These are phyloP conservation scores for Glomeris maerens DNA, from an alignment of 1,140 invertebrate species.

Conservation along the genomic window DNA sequence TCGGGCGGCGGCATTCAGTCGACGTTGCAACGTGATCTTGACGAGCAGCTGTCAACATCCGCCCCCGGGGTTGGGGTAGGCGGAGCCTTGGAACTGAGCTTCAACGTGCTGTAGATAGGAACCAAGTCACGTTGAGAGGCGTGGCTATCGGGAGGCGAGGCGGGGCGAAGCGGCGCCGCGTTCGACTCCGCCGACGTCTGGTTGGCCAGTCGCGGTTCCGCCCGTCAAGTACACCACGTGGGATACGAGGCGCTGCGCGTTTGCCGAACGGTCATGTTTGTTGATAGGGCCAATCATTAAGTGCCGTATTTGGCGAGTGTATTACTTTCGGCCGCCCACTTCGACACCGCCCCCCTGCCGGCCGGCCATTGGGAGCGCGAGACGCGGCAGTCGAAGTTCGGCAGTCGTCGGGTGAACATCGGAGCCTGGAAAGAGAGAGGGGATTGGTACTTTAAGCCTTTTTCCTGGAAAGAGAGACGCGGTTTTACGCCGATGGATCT, in stretches of 20 bases:
- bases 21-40: background rate
- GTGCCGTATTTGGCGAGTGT: conserved; percentile 24
- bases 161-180: background rate
- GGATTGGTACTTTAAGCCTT: too few relatives aligned
- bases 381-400: background rate
- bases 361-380: background rate
- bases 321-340: conserved; percentile 16
- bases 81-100: too few relatives aligned
- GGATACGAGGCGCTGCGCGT: conserved; percentile 14
- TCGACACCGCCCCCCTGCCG: background rate
- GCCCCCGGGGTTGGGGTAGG: background rate
- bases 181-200: conserved; percentile 9
- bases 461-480: too few relatives aligned
- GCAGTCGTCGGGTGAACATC: too few relatives aligned
- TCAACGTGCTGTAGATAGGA: background rate
- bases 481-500: too few relatives aligned
- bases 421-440: too few relatives aligned
- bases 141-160: background rate
- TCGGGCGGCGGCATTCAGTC: background rate
- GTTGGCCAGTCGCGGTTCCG: conserved; percentile 16
- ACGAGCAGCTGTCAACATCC: background rate
- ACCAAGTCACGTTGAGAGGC: background rate
- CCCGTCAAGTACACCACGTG: conserved; percentile 25
- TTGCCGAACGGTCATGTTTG: conserved; percentile 23
- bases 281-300: conserved; percentile 28